phyloP scores from a whole-genome alignment of 2,113 vertebrate species.

The Mus spicilegus region DNA sequence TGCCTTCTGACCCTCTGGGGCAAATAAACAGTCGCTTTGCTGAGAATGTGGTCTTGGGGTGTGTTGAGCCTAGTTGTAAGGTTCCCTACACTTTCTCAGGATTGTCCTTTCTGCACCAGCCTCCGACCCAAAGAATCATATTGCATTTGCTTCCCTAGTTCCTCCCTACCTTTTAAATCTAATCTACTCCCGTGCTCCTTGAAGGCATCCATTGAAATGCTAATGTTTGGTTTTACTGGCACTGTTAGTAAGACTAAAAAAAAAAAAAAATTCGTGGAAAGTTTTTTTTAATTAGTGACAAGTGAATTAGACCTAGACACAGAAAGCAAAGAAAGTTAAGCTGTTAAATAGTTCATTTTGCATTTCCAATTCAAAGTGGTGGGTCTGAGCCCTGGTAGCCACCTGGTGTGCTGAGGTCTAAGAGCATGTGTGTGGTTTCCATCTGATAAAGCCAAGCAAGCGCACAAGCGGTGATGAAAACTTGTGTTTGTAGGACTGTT shows the following conservation, averaged over 20 bases:
- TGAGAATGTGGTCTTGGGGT: background rate
- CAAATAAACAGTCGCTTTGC: background rate
- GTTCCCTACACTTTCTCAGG: background rate
- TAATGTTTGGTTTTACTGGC: conserved; percentile 15
- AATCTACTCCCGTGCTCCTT: background rate
- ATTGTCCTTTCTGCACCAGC: conserved; percentile 7
- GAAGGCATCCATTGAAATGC: conserved; percentile 50
- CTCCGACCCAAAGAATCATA: conserved; percentile 1
- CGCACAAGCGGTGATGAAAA: background rate
- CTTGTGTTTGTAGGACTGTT: background rate
- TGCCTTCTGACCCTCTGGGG: background rate
- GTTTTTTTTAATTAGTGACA: background rate
- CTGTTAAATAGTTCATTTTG: conserved; percentile 46
- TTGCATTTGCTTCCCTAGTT: background rate
- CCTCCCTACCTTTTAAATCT: background rate
- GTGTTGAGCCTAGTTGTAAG: background rate
- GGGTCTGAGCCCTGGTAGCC: background rate
- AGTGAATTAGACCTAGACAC: background rate
- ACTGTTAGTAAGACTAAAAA: conserved; percentile 47
- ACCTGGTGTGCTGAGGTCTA: conserved; percentile 9
- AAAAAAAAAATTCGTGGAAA: background rate
- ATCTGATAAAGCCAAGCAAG: conserved; percentile 46
- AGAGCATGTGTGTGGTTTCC: conserved; percentile 5
- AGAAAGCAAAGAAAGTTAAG: conserved; percentile 26
- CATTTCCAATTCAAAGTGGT: conserved; percentile 22